Evolutionary conservation across 2,113 vertebrate genomes (phyloP), one percentile per base, ranked within the genome.

Genomic region (Ciconia maguari): DNA sequence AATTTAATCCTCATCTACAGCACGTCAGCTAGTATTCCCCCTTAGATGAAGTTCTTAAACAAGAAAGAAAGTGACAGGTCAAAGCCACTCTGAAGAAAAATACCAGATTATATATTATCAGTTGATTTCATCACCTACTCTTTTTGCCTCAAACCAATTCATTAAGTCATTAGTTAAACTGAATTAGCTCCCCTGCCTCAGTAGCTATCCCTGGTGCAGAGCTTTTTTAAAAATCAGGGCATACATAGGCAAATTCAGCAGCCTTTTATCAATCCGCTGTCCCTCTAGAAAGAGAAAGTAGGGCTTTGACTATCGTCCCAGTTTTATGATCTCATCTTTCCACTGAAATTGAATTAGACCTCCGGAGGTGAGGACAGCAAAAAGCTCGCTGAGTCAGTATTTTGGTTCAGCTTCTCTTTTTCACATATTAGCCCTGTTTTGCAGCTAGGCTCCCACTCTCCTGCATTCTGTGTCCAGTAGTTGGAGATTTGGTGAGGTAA

Each of bases 21-120:
- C 61, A 49, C 0, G 2, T 38, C 19, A 68, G 7, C 13, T 36
- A 49, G 7, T 26, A 57, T 24, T 72, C 16, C 14, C 1, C 0
- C 12, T 32, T n/a, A 85, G 22, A 58, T 21, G 11, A 74, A 51
- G 62, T 49, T 44, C 57, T 71, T 82, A 42, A 87, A 57, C 5
- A 48, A n/a, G 32, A 61, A 84, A 66, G 24, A n/a, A 68, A 66
- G 27, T 9, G 22, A 52, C 13, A 52, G 12, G 6, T 32, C 51
- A 87, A 78, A 44, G 7, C 5, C 20, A 44, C 10, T 65, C 14
- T 48, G 34, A 85, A 82, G 20, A 48, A 85, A 72, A 90, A 76
- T 18, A 49, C 2, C 3, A 30, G 30, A 32, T 58, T 81, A 20
- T 48, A 44, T 20, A 32, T 26, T 55, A 44, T 34, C 7, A 32